Evolutionary conservation across 2,888 invertebrate genomes (phyloP).

Genomic region (Labia minor): DNA sequence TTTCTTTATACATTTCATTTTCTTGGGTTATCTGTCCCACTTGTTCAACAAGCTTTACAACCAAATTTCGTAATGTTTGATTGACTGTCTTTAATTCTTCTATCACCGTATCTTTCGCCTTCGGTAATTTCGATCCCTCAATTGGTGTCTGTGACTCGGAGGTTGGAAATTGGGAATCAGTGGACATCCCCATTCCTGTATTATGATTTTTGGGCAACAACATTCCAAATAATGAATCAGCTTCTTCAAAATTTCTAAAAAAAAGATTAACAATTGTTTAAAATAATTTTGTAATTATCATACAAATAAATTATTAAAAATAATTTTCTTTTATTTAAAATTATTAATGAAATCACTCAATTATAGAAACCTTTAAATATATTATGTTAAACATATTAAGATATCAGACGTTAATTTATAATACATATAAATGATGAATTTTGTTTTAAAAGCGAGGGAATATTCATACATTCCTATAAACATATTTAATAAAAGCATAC

Average conservation of each 20-base stretch:
- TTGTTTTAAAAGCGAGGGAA: too few relatives aligned
- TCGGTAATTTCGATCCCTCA: conserved; percentile 41
- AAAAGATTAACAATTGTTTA: background rate
- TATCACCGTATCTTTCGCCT: conserved; percentile 49
- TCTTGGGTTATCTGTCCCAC: conserved; percentile 55
- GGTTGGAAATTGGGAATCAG: conserved; percentile 13
- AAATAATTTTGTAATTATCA: background rate
- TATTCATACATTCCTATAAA: too few relatives aligned
- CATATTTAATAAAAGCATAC: background rate
- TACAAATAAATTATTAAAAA: too few relatives aligned
- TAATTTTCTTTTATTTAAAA: too few relatives aligned
- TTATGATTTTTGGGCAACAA: conserved; percentile 34
- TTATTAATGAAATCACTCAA: too few relatives aligned
- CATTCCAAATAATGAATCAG: conserved; percentile 48
- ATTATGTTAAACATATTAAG: too few relatives aligned
- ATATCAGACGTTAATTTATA: too few relatives aligned
- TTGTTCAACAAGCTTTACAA: conserved; percentile 50
- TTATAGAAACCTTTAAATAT: too few relatives aligned
- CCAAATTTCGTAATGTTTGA: conserved; percentile 47
- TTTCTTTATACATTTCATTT: conserved; percentile 46
- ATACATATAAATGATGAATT: too few relatives aligned
- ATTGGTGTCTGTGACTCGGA: conserved; percentile 31
- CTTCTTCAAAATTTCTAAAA: conserved; percentile 49
- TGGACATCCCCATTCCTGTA: conserved; percentile 25
- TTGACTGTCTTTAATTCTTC: conserved; percentile 57